Base-by-base conservation (phyloP, 2,797 vertebrate genomes). In the Nannoperca australis region DNA sequence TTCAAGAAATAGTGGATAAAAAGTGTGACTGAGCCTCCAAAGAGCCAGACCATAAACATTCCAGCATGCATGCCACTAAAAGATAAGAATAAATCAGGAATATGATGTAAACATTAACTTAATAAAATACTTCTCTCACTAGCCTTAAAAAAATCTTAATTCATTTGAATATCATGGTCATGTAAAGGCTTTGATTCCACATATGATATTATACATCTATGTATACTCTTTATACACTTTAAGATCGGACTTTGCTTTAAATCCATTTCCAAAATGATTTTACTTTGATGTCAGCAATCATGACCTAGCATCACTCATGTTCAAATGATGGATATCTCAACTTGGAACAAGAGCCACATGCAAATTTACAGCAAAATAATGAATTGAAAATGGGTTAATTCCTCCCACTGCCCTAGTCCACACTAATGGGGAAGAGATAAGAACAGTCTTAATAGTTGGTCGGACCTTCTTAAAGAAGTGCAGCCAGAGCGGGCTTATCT, bases 371-470 rank as follows among this genome's bases (percentile, higher is more conserved):
- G 85, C 40, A 12, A 63, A 55, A 84, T 87, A 82, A 91, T 85
- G 85, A 85, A 88, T 87, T 89, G 61, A 90, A 88, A 89, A 74
- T 70, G 73, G 83, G 77, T 87, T 88, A 87, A 91, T 91, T 87
- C 87, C 84, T 89, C 81, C 84, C 78, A 76, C 68, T 20, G 71
- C 22, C 24, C 69, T 55, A 15, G 81, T 88, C 78, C 82, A 90
- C 81, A 83, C 85, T 91, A 89, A 91, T 70, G 70, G 73, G 79
- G 42, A 60, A 45, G 77, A 84, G 91, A 91, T 93, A 91, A 91
- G 89, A 83, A 72, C 55, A 79, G 90, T 89, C 85, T 88, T 91
- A 92, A 90, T 90, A 88, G 89, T 88, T 90, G 89, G 89, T 89
- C 88, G 86, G 89, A 89, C 81, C 84, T 91, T 89, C 88, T 81